Evolutionary conservation across 1,140 invertebrate species (phyloP), one percentile per base, ranked within the genome.

Genomic region (Heliconius eleuchia): DNA sequence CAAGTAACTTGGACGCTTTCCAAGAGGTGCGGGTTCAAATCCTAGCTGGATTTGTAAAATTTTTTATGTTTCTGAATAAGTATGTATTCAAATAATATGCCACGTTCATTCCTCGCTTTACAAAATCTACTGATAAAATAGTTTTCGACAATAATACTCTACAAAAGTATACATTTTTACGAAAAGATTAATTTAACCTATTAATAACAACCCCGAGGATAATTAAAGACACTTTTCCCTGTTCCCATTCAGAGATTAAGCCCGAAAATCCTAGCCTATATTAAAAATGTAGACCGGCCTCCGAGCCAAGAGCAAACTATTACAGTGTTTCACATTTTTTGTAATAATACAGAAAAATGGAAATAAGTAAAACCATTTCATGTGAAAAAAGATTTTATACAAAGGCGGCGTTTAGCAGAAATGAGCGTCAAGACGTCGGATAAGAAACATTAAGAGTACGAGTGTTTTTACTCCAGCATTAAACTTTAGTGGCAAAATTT

Each of bases 291-390:
- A 82, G 86, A 83, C 84, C 82, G 79, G 82, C 83, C 84, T 86
- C 87, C 85, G 85, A 82, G 78, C 74, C 76, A 83, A 83, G 74
- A 82, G 83, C 85, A 86, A 90, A 91, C 88, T 91, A 92, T 92
- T 89, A 83, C 85, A 88, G 90, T 91, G 91, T 80, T 80, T 91
- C 87, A 90, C 87, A 90, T 91, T 92, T 91, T 87, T 90, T 88
- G 88, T 86, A 76, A 70, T 46, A 86, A 80, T 81, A 82, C 76
- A 71, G 66, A 37, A 80, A 82, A 85, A 82, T 78, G 78, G 60
- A 72, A 72, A 72, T 37, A 72, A 72, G 71, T 72, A 39, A 66
- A 30, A 11, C 18, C 37, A 72, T 72, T 72, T 72, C 37, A 72
- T 72, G 19, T 72, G 37, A 37, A 42, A 72, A 39, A 39, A 72